Percentiles rank a stretch among this genome's conserved stretches.
Conservation (phyloP, 1,140 invertebrate genomes). For the Globodera rostochiensis region DNA sequence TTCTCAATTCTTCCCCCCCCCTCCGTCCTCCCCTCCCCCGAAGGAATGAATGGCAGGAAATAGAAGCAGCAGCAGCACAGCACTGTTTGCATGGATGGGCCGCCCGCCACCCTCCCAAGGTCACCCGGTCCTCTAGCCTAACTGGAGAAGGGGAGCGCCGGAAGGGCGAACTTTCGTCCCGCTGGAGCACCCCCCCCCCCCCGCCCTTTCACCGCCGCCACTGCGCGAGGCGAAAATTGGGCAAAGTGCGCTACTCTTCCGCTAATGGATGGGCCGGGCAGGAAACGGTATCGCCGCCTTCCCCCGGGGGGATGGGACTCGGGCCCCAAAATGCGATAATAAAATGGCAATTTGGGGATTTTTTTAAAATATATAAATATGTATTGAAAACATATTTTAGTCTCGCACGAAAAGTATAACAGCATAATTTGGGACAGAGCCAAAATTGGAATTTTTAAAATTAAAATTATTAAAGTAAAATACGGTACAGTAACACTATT, state of each 20-base stretch:
- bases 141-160: background rate
- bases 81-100: background rate
- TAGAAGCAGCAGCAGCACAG: background rate
- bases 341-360: background rate
- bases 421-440: no score
- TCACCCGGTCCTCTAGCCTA: background rate
- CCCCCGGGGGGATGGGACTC: no score
- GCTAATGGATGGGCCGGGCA: background rate
- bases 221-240: background rate
- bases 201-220: no score
- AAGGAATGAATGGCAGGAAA: background rate
- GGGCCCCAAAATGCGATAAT: background rate
- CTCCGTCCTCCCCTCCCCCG: background rate
- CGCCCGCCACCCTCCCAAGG: background rate
- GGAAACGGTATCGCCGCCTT: background rate
- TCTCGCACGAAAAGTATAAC: no score
- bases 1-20: background rate
- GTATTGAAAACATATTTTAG: no score
- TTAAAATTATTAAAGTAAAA: no score
- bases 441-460: no score
- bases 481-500: no score
- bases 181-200: background rate
- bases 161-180: background rate
- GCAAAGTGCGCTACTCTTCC: background rate
- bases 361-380: no score